A percentile compares a stretch with the other conserved stretches of the same genome.
These are phyloP conservation scores for Cistogaster globosa DNA, from an alignment of 2,888 invertebrate genomes.

Conservation along the genomic window DNA sequence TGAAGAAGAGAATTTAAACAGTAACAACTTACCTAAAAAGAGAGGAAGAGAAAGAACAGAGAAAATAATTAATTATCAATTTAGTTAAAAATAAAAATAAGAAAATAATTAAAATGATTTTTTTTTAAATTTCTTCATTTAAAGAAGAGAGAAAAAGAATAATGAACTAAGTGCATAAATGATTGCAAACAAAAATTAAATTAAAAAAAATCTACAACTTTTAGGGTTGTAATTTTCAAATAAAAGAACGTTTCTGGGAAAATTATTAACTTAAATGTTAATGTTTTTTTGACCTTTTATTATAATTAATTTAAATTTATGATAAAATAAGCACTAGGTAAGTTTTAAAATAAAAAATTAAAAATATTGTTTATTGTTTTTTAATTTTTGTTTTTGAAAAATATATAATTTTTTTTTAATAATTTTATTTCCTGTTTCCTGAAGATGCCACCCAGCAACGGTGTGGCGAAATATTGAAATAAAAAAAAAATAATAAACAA, in stretches of 20 bases:
- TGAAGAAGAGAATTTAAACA: constrained; percentile 5
- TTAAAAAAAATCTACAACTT: background rate
- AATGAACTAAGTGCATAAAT: background rate
- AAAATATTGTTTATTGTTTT: no score
- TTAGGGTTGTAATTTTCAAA: background rate
- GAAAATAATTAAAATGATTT: background rate
- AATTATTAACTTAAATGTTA: no score
- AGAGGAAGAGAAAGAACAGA: constrained; percentile 17
- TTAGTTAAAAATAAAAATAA: constrained; percentile 6
- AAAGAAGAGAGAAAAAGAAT: background rate
- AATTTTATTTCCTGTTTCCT: no score
- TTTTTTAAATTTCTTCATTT: background rate
- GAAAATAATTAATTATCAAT: constrained; percentile 45
- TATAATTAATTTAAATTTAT: no score
- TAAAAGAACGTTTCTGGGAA: background rate
- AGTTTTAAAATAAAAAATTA: no score
- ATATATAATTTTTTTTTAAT: no score
- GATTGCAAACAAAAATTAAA: background rate
- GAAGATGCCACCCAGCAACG: no score
- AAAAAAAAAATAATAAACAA: no score
- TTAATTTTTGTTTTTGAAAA: no score
- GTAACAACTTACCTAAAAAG: constrained; percentile 66
- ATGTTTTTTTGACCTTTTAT: no score
- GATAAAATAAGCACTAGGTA: no score
- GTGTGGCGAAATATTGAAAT: no score